Evolutionary conservation across 2,888 invertebrate species (phyloP), one percentile per base, ranked within the genome.

Genomic region (Spisula solida): DNA sequence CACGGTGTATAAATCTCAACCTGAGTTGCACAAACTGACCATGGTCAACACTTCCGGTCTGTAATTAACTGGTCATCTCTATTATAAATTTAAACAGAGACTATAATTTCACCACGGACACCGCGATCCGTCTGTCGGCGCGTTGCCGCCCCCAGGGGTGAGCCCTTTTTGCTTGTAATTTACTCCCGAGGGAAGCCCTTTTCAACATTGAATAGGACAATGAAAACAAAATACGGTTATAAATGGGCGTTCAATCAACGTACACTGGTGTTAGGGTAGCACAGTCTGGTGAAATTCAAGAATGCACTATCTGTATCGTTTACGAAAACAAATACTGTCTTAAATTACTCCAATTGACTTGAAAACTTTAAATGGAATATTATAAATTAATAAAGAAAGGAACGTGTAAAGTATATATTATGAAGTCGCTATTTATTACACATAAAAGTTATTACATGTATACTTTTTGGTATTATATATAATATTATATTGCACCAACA

Each of bases 1-100:
- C 41, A 79, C 41, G 56, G 79, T 85, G 85, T 34, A 88, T 90
- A 88, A 88, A 90, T 90, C 85, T 86, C 84, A 82, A 70, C 79
- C 82, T 29, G 25, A 80, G 87, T 89, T 91, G 80, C 79, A 85
- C 91, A 91, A 91, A 85, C 75, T 82, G 88, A 81, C 81, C 91
- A 85, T 55, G 70, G 31, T 80, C 81, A 55, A 60, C 56, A 56
- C 55, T 83, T 88, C 78, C 85, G 60, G 80, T 84, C 92, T 92
- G 88, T 92, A 89, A 92, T 92, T 92, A 89, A 89, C 86, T 82
- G 88, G 79, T 82, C 90, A 92, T 92, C 92, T 90, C 81, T 81
- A 89, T 87, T 86, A 86, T 85, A 25, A 79, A 84, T 85, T 86
- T 89, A 75, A 91, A 81, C 55, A 18, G 48, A 80, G 55, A 79